Conservation (phyloP, 2,888 invertebrate genomes). For the Diaperis boleti region DNA sequence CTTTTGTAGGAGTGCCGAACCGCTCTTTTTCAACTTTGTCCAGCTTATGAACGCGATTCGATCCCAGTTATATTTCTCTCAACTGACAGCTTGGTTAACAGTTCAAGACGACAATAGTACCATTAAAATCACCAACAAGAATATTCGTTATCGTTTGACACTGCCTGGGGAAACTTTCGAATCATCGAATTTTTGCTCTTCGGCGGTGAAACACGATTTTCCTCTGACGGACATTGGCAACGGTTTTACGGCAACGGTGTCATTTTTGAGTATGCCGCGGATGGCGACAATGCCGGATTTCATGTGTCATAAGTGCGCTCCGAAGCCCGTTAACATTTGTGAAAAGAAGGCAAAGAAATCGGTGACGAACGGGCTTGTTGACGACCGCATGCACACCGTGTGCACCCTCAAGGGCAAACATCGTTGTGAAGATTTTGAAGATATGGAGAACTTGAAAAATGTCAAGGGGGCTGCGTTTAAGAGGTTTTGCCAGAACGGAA, state of each 20-base stretch:
- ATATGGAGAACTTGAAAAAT: slow-evolving; percentile 68
- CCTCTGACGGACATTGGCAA: slow-evolving; percentile 78
- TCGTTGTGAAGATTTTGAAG: slow-evolving; percentile 80
- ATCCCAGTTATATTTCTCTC: slow-evolving; percentile 96
- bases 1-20: slow-evolving; percentile 67
- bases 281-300: slow-evolving; percentile 77
- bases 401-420: slow-evolving; percentile 80
- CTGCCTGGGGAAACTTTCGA: slow-evolving; percentile 75
- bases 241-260: slow-evolving; percentile 73
- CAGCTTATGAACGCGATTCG: slow-evolving; percentile 93
- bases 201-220: slow-evolving; percentile 77
- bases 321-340: slow-evolving; percentile 51
- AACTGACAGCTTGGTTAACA: slow-evolving; percentile 93
- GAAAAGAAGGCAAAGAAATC: slow-evolving; percentile 7
- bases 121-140: slow-evolving; percentile 55
- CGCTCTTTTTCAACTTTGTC: slow-evolving; percentile 70
- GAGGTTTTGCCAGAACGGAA: slow-evolving; percentile 48
- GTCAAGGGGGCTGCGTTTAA: slow-evolving; percentile 42
- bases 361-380: slow-evolving; percentile 65
- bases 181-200: slow-evolving; percentile 69
- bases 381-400: slow-evolving; percentile 78
- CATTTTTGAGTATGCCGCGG: slow-evolving; percentile 79
- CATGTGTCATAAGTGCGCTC: slow-evolving; percentile 66
- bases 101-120: slow-evolving; percentile 55
- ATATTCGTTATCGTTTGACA: slow-evolving; percentile 77